phyloP scores from a whole-genome alignment of 53 echinoderm and acorn worm genomes.

The Apostichopus leukothele region DNA sequence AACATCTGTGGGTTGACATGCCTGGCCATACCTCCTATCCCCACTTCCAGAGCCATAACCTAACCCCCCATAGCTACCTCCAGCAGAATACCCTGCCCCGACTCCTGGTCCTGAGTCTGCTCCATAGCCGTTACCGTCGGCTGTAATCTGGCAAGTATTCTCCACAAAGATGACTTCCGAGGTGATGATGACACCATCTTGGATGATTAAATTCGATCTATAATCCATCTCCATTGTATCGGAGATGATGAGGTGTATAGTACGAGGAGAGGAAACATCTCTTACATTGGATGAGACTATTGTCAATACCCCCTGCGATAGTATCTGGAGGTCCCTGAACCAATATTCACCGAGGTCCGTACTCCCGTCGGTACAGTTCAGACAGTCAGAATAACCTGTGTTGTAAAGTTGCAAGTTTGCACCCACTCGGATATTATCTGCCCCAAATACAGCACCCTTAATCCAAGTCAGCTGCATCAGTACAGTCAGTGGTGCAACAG shows the following conservation, averaged over 20 bases:
- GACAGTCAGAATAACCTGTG: conserved; percentile 70
- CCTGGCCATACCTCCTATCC: conserved; percentile 51
- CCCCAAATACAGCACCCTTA: conserved; percentile 71
- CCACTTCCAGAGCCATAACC: conserved; percentile 45
- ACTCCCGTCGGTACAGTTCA: conserved; percentile 67
- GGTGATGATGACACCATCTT: conserved; percentile 62
- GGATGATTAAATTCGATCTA: conserved; percentile 35
- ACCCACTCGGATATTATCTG: conserved; percentile 51
- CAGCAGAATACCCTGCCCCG: conserved; percentile 52
- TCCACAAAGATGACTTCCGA: conserved; percentile 62
- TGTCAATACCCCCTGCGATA: conserved; percentile 51
- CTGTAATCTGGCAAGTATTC: conserved; percentile 49
- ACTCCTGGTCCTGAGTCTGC: conserved; percentile 58
- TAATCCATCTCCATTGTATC: conserved; percentile 69
- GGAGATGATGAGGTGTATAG: conserved; percentile 55
- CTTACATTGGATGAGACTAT: conserved; percentile 48
- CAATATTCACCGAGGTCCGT: conserved; percentile 73
- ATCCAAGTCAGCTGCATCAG: not conserved
- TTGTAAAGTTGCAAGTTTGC: conserved; percentile 57
- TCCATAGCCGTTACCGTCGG: conserved; percentile 57
- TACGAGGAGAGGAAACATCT: conserved; percentile 33
- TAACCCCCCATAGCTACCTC: conserved; percentile 60
- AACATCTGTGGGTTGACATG: conserved; percentile 60
- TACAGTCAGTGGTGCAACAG: conserved; percentile 58
- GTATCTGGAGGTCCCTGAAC: conserved; percentile 54